Conservation (phyloP, 1,140 invertebrate species). For the Zaprionus capensis region DNA sequence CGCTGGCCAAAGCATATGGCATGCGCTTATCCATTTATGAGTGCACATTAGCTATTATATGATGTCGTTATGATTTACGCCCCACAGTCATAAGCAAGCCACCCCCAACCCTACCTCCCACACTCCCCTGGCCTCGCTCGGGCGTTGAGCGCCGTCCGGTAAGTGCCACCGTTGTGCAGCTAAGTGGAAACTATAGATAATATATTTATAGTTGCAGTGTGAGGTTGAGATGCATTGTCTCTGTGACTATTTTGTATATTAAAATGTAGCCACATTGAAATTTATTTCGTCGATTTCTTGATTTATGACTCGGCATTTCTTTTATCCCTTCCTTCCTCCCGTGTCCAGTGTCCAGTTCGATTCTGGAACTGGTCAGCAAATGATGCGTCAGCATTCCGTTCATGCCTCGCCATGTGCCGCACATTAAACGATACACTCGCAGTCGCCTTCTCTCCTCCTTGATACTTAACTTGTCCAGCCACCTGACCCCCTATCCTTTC, state of each 20-base stretch:
- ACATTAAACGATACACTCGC: slow-evolving; percentile 56
- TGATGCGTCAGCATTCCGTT: slow-evolving; percentile 73
- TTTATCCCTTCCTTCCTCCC: slow-evolving; percentile 23
- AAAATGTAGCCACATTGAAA: slow-evolving; percentile 73
- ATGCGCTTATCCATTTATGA: slow-evolving; percentile 75
- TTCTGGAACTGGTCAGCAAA: slow-evolving; percentile 54
- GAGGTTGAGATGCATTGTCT: slow-evolving; percentile 53
- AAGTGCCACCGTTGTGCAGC: slow-evolving; percentile 74
- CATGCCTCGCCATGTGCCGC: slow-evolving; percentile 62
- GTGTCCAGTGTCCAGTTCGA: not conserved
- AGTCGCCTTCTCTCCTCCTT: not conserved
- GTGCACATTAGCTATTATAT: slow-evolving; percentile 68
- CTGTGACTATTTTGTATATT: slow-evolving; percentile 69
- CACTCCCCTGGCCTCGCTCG: not conserved
- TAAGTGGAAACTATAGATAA: slow-evolving; percentile 84
- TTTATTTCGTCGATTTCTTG: slow-evolving; percentile 71
- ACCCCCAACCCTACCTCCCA: not conserved
- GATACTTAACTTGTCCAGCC: slow-evolving; percentile 7
- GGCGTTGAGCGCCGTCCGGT: slow-evolving; percentile 62
- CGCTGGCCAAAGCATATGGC: slow-evolving; percentile 43
- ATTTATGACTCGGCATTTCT: slow-evolving; percentile 74
- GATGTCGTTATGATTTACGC: slow-evolving; percentile 74
- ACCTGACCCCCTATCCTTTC: not conserved
- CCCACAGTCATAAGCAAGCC: slow-evolving; percentile 15
- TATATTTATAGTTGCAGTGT: slow-evolving; percentile 74